Base-by-base conservation (phyloP, 1,140 invertebrate genomes). In the Apis dorsata region DNA sequence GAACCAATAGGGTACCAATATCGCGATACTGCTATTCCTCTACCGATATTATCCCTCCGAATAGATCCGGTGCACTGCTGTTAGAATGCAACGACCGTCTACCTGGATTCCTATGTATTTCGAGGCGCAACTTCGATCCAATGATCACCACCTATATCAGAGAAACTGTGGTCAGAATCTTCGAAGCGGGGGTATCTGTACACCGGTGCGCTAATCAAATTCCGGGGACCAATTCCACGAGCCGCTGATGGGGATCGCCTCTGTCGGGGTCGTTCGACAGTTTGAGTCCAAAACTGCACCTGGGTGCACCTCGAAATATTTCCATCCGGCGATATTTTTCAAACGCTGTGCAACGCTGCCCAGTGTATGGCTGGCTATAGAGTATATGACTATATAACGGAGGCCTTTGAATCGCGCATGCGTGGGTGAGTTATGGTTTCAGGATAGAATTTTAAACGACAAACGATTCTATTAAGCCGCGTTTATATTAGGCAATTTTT, bases 371-470 rank as follows among this genome's bases (percentile, higher is more conserved):
- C 70, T 17, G 51, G 34, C 34, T 34, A 3, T 28, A 2, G 28
- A 4, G 3, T 34, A 34, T 34, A 34, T 34, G 2, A 2, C 34
- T 85, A 85, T 85, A 85, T 85, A 83, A 68, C 70, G 60, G 75
- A 69, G 68, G 63, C 81, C 63, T 88, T 86, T 84, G 79, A 88
- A 88, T 85, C 84, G 81, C 84, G 79, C 79, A 75, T 34, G 28
- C 63, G 62, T 66, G 28, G 21, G 7, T 19, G 69, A 69, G 55
- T 74, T 84, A 70, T 62, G 69, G 55, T 62, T 53, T 81, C 75
- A 21, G 34, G 53, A 71, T 77, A 28, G 88, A 88, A 88, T 86
- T 89, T 89, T 88, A 86, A 4, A 86, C 85, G 77, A 84, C 78
- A 7, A 44, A 44, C 34, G 34, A 44, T 44, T 44, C 34, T 44